Base-by-base conservation (phyloP, 1,140 invertebrate species). In the Drosophila gunungcola region DNA sequence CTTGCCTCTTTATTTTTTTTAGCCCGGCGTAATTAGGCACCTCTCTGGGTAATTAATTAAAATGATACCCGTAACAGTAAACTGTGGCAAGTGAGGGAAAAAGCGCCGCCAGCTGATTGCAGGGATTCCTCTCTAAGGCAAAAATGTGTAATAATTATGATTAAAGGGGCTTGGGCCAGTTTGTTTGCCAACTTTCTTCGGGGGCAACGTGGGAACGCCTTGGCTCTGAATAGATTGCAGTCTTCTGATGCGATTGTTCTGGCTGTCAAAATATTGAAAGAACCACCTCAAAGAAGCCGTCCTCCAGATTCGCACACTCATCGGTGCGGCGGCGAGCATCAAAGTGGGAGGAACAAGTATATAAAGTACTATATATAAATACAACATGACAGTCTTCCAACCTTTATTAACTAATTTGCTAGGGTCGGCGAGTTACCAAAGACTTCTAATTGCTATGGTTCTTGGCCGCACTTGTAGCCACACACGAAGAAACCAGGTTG, bases 361-460 rank as follows among this genome's bases (percentile, higher is more conserved):
- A 62, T 49, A 39, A 49, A 29, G 63, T 67, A 21, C 16, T 1
- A 61, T 27, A 58, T 46, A 63, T 45, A 77, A 63, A 58, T 55
- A 74, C 61, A 78, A 81, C 43, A 85, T 73, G 63, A 74, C 78
- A 82, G 42, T 63, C 58, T 88, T 86, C 82, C 83, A 79, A 86
- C 82, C 83, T 86, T 86, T 86, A 82, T 86, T 86, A 86, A 83
- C 83, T 79, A 86, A 86, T 86, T 86, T 88, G 83, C 65, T 67
- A 88, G 67, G 82, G 82, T 86, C 67, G 61, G 46, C 64, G 69
- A 48, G 21, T 27, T 13, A 1, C 78, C 78, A 80, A 75, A 70
- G 65, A 83, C 79, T 49, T 85, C 83, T 86, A 86, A 86, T 86
- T 86, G 82, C 78, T 62, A 70, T 3, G 42, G 42, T 32, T 32